Base-by-base conservation (phyloP, 1,140 invertebrate species). In the Cataglyphis hispanica region DNA sequence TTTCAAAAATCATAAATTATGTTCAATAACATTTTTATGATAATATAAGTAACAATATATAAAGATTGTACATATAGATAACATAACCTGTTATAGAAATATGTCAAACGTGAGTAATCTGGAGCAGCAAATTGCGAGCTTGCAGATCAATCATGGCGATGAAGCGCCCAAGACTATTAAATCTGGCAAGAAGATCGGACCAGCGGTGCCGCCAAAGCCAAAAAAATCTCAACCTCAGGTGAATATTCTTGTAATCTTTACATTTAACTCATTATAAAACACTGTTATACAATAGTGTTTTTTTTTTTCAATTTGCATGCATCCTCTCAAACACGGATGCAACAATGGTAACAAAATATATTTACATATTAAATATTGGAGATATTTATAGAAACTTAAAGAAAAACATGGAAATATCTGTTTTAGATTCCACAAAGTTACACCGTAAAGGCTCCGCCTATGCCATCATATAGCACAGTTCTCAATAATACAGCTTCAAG, bases 141-240 rank as follows among this genome's bases (percentile, higher is more conserved):
- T 96, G 81, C 94, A 95, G 88, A 89, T 96, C 50, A 93, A 89
- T 75, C 91, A 93, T 78, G 91, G 91, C 76, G 91, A 92, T 84
- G 89, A 67, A 61, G 56, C 75, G 13, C 85, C 89, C 43, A 91
- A 93, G 84, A 88, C 37, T 5, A 75, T 90, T 0, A 92, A 93
- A n/a, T 69, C 92, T 31, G 93, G 93, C 10, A 97, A 97, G 89
- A 98, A 97, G 93, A 94, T 97, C 78, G 97, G 97, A 83, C 97
- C 97, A 76, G 97, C 97, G 66, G 96, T 97, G 70, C 97, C 97
- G 53, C 97, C 97, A n/a, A 98, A 98, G 94, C 97, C 97, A 63
- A 97, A 97, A 94, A 97, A 96, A 91, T 95, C 96, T 83, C 96
- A 96, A 91, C 97, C 97, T n/a, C 96, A 97, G 96, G 97, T 86